Base-by-base conservation (phyloP, 1,140 invertebrate genomes). In the Helicoverpa zea region DNA sequence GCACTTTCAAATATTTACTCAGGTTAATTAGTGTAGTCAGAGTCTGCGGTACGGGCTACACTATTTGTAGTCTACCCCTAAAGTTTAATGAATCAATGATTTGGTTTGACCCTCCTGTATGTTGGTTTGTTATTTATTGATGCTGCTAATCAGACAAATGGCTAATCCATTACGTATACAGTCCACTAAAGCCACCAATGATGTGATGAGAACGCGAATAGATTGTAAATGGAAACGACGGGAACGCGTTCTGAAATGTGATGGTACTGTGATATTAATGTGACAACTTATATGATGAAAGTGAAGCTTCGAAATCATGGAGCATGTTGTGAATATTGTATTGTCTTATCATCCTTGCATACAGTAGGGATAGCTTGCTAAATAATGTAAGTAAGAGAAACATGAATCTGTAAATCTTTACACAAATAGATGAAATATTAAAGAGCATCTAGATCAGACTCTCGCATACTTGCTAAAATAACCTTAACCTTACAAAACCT, bases 91-190 rank as follows among this genome's bases (percentile, higher is more conserved):
- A 91, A 90, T 87, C 87, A 92, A 89, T 91, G 86, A 92, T 93
- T 89, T 86, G 87, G 84, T 88, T 84, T 89, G 90, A 89, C 86
- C 89, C 88, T 86, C 83, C 70, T 84, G 72, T 84, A 84, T 83
- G 86, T 85, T 79, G 68, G 86, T 76, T 83, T 89, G 85, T 94
- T 93, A 94, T 93, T 93, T 94, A 94, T 94, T 92, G 93, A 94
- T 90, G 87, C 84, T 88, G 87, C 89, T 93, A 94, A 94, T 94
- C 92, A 93, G 88, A 92, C 90, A 92, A 94, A 94, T 92, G 91
- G 90, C 83, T 93, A 93, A 94, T 93, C 92, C 92, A 94, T 94
- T 94, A 92, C 82, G 84, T 90, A 84, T 81, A 89, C 86, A 85
- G 87, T 86, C 81, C 88, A 87, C 84, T 86, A 82, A 68, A 83